Evolutionary conservation across 2,113 vertebrate species (phyloP).

Genomic region (Megaceryle maxima): DNA sequence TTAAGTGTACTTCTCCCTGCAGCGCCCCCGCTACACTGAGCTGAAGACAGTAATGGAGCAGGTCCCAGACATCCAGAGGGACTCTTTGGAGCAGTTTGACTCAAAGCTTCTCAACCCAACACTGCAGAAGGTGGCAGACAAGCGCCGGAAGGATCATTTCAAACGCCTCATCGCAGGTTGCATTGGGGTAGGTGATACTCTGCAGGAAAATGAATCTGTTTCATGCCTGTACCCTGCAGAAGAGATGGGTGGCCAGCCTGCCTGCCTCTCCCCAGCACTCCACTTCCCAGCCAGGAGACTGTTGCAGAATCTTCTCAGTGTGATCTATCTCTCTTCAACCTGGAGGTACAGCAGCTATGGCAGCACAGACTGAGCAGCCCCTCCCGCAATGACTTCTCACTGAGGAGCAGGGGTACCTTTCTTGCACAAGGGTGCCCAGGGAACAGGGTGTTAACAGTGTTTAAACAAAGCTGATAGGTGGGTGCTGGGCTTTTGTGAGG

Average conservation of each 20-base stretch:
- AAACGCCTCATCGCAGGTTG: constrained; percentile 92
- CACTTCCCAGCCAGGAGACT: neutral
- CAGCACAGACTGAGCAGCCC: neutral
- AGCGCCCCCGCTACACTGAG: constrained; percentile 90
- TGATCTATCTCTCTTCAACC: neutral
- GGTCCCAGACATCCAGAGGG: constrained; percentile 87
- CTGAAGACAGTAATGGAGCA: constrained; percentile 90
- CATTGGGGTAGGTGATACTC: constrained; percentile 84
- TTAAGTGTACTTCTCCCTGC: neutral
- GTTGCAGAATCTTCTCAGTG: neutral
- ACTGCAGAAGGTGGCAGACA: constrained; percentile 85
- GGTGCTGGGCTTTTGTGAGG: neutral
- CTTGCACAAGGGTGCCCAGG: accelerated
- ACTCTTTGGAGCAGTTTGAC: constrained; percentile 92
- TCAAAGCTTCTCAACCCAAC: constrained; percentile 84
- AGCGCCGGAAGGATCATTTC: constrained; percentile 93
- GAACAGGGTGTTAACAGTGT: neutral
- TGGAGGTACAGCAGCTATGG: neutral
- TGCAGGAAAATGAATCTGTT: neutral
- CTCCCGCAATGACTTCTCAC: neutral
- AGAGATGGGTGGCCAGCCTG: neutral
- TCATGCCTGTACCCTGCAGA: neutral
- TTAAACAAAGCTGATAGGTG: neutral
- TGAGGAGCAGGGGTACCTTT: neutral
- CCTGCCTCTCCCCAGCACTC: neutral